Evolutionary conservation across 2,113 vertebrate genomes (phyloP).

Genomic region (Perca fluviatilis): DNA sequence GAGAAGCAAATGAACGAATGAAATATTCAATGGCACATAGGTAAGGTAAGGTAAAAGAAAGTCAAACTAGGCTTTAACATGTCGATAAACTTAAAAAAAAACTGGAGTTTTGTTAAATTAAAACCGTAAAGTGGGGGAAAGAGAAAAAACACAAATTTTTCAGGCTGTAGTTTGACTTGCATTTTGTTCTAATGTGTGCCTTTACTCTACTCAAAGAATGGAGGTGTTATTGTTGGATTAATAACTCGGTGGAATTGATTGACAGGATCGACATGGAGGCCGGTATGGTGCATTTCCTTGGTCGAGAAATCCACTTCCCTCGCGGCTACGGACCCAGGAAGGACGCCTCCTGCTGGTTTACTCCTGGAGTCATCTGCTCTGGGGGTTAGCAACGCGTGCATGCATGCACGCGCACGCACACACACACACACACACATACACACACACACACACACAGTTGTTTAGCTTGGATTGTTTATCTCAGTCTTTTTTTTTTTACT

Average conservation of each 20-base stretch:
- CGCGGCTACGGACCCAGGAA: constrained; percentile 72
- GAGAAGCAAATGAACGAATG: not conserved
- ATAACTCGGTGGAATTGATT: not conserved
- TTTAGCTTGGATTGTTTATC: too few species aligned
- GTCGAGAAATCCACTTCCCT: constrained; percentile 85
- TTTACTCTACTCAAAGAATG: too few species aligned
- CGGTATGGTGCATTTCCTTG: constrained; percentile 78
- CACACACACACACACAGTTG: not conserved
- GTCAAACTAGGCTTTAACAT: not conserved
- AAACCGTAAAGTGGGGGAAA: too few species aligned
- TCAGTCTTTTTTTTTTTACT: too few species aligned
- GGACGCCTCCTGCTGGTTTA: constrained; percentile 87
- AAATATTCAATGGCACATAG: too few species aligned
- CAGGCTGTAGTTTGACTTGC: too few species aligned
- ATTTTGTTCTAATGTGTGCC: too few species aligned
- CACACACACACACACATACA: not conserved
- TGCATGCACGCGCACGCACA: not conserved
- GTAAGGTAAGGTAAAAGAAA: not conserved
- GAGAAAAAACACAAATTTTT: too few species aligned
- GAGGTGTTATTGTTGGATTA: too few species aligned
- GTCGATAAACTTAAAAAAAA: too few species aligned
- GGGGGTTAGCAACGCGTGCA: constrained; percentile 74
- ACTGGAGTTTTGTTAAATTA: too few species aligned
- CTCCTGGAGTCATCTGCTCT: constrained; percentile 83
- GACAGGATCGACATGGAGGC: constrained; percentile 81